Conservation (phyloP, 2,888 invertebrate genomes). For the Orthonevra nobilis region DNA sequence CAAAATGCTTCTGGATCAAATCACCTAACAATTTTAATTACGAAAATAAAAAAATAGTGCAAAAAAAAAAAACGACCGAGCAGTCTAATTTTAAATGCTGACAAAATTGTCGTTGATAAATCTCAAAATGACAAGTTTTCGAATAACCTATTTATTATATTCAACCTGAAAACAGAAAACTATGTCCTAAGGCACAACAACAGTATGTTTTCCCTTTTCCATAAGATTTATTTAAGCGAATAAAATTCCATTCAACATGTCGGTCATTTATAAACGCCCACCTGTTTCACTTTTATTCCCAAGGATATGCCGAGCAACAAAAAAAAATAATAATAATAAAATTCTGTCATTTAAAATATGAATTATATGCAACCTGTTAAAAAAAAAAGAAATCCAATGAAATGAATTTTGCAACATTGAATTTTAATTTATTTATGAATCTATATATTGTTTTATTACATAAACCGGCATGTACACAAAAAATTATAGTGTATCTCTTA, state of each 20-base stretch:
- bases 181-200: slow-evolving; percentile 26
- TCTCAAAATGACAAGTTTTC: background rate
- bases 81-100: no score
- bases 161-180: background rate
- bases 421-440: no score
- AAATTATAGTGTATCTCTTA: slow-evolving; percentile 20
- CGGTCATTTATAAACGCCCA: slow-evolving; percentile 33
- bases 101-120: background rate
- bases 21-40: no score
- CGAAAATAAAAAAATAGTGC: no score
- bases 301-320: background rate
- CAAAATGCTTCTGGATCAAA: no score
- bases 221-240: slow-evolving; percentile 28
- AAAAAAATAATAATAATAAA: background rate
- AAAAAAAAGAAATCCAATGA: background rate
- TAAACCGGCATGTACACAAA: slow-evolving; percentile 47
- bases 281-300: slow-evolving; percentile 34
- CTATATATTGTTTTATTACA: no score
- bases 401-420: background rate
- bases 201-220: slow-evolving; percentile 6
- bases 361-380: slow-evolving; percentile 7
- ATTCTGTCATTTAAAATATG: background rate
- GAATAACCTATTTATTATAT: slow-evolving; percentile 2
- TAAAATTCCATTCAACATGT: background rate
- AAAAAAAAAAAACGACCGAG: no score